Percentiles rank a stretch among this genome's conserved stretches.
Conservation (phyloP, 1,140 invertebrate genomes). For the Brachionus sp. region DNA sequence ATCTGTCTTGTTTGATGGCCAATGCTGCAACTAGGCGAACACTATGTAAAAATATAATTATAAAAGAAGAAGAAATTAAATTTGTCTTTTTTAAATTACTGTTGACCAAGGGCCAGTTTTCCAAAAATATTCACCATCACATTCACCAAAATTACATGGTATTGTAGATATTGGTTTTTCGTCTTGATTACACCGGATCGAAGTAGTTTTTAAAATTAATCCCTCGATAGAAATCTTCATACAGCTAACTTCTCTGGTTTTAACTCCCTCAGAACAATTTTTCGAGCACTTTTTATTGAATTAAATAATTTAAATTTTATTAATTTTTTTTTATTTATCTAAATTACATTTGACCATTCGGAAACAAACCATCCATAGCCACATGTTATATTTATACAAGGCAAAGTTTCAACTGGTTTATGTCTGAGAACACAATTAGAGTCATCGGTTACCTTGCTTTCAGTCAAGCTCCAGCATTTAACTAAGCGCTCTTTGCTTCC, state of each 20-base stretch:
- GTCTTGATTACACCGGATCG: neutral
- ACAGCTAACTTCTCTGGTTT: neutral
- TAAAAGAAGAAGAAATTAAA: neutral
- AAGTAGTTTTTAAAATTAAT: neutral
- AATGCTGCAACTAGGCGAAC: neutral
- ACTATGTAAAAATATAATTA: neutral
- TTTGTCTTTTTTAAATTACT: neutral
- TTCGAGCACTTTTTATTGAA: constrained; percentile 28
- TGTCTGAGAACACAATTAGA: neutral
- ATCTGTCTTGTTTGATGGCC: neutral
- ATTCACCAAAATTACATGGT: constrained; percentile 22
- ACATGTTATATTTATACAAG: constrained; percentile 24
- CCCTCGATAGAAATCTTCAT: constrained; percentile 9
- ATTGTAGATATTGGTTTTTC: constrained; percentile 7
- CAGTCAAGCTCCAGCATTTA: neutral
- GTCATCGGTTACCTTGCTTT: neutral
- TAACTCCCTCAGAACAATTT: constrained; percentile 16
- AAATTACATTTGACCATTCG: constrained; percentile 26
- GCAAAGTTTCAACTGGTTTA: constrained; percentile 16
- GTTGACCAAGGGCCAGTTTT: constrained; percentile 15
- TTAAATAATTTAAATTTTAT: neutral
- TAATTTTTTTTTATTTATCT: neutral
- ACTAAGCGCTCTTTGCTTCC: neutral
- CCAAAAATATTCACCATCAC: constrained; percentile 20
- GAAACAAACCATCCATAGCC: constrained; percentile 42